phyloP scores from a whole-genome alignment of 2,888 invertebrate species.

The Drosophila nr. perissopoda region DNA sequence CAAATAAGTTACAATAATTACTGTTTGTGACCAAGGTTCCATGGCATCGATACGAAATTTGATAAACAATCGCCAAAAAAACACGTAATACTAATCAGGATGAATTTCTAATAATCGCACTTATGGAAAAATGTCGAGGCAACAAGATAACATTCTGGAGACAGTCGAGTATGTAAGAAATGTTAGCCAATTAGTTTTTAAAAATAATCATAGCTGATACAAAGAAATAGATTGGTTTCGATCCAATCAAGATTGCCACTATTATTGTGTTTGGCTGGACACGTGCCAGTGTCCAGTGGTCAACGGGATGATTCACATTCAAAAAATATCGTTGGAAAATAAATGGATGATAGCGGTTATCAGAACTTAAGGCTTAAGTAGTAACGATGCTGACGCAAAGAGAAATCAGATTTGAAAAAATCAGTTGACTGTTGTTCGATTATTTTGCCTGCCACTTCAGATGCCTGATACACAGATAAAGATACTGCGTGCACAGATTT shows the following conservation, averaged over 20 bases:
- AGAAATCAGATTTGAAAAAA: conserved; percentile 20
- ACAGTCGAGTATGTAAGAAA: background rate
- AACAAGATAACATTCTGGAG: background rate
- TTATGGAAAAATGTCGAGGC: background rate
- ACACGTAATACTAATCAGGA: background rate
- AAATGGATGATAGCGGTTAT: conserved; percentile 43
- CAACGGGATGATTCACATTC: conserved; percentile 26
- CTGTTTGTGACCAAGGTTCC: background rate
- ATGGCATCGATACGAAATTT: background rate
- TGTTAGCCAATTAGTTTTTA: background rate
- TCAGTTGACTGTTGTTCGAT: conserved; percentile 20
- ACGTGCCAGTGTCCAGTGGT: conserved; percentile 3
- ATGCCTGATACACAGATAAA: conserved; percentile 42
- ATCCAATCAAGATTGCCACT: background rate
- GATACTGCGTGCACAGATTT: conserved; percentile 28
- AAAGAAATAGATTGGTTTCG: background rate
- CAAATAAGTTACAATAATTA: background rate
- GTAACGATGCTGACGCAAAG: conserved; percentile 58
- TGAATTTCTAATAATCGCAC: background rate
- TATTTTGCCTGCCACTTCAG: conserved; percentile 39
- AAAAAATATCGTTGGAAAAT: conserved; percentile 16
- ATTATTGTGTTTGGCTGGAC: background rate
- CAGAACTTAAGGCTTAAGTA: conserved; percentile 36
- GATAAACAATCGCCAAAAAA: background rate
- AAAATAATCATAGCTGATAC: background rate